Base-by-base conservation (phyloP, 2,888 invertebrate genomes). In the Dolomedes plantarius region DNA sequence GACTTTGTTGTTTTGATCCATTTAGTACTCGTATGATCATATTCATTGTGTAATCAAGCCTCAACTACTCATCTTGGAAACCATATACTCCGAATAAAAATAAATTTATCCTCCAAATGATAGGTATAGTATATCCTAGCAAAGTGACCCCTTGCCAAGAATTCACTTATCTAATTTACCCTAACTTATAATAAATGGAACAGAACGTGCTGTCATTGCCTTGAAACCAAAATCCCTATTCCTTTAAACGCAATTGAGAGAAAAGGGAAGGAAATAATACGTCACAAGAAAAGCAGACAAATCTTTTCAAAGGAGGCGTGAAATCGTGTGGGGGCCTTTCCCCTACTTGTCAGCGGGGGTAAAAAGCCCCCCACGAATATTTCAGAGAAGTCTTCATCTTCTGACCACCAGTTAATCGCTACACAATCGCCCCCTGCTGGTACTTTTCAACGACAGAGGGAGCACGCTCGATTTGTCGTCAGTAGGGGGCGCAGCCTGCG, bases 391-490 rank as follows among this genome's bases (percentile, higher is more conserved):
- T 75, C 81, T 81, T 81, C 81, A 81, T 81, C 81, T 75, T 81
- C 81, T 81, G 81, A 81, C 81, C 81, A 81, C 81, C 81, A 81
- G 81, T 81, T 81, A 81, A 81, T 81, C 81, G 71, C 16, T 19
- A 29, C 78, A 78, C 78, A 78, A 78, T 78, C 62, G 81, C 62
- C 73, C 69, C 65, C 81, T 56, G 62, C 81, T 62, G 74, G 36
- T 41, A 73, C 73, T 72, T 73, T 74, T 64, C 73, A 80, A 80
- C 73, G 71, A 36, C 80, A 73, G 80, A 64, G 31, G 80, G 73
- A 50, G 62, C n/a, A 50, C 56, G 32, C 72, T 32, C 50, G 64
- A 65, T 67, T 46, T 32, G 67, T 23, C 39, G 32, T 39, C 69
- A 32, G 31, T 23, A 81, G 81, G 75, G 74, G 74, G 68, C 74